Percentiles rank a stretch among this genome's conserved stretches.
Conservation (phyloP, 2,797 vertebrate genomes). For the Epinephelus coioides region DNA sequence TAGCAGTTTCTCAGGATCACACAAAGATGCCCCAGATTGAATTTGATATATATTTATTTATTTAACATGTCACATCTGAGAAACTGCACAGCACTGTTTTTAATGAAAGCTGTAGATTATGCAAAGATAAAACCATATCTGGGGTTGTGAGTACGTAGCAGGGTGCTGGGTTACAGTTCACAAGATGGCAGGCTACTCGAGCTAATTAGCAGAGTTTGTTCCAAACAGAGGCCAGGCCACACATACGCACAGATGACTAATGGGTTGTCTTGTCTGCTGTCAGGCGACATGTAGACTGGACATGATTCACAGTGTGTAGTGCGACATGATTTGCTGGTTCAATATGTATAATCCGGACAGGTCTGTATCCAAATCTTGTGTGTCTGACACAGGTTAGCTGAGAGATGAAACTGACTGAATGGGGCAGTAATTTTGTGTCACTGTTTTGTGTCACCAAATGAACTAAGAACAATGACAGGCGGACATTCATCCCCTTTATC, state of each 20-base stretch:
- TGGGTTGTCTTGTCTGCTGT: conserved; percentile 4
- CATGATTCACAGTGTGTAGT: not conserved
- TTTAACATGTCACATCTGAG: not conserved
- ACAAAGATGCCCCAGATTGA: not conserved
- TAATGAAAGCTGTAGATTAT: not conserved
- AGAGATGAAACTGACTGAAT: not conserved
- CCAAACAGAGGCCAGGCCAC: not conserved
- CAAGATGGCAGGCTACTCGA: not conserved
- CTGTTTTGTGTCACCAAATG: not conserved
- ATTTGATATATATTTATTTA: not conserved
- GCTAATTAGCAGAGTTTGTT: conserved; percentile 2
- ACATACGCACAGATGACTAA: conserved; percentile 1
- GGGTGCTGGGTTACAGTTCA: not conserved
- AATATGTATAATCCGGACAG: not conserved
- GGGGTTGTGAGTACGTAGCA: not conserved
- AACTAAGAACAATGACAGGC: not conserved
- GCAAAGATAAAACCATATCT: not conserved
- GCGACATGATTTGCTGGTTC: not conserved
- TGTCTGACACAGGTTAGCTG: not conserved
- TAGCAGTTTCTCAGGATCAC: conserved; percentile 15
- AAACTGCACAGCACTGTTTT: not conserved
- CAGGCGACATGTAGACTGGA: not conserved
- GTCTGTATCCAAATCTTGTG: not conserved
- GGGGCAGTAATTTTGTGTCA: not conserved
- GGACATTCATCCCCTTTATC: not conserved